Evolutionary conservation across 1,140 invertebrate genomes (phyloP).

Genomic region (Oryzaephilus surinamensis): DNA sequence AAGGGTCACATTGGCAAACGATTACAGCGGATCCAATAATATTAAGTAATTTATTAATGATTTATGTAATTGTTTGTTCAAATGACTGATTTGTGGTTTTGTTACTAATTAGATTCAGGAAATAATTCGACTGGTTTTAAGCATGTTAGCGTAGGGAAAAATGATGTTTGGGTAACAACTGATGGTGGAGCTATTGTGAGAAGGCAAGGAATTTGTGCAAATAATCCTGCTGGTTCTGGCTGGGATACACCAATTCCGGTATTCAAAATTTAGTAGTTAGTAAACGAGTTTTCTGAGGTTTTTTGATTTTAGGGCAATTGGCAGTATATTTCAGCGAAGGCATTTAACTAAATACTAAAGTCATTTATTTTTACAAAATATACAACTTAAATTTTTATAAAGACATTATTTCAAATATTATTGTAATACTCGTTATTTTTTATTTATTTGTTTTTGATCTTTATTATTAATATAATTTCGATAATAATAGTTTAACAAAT

Average conservation of each 20-base stretch:
- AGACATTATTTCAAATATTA: too few relatives aligned
- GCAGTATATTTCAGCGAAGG: conserved; percentile 23
- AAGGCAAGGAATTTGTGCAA: conserved; percentile 56
- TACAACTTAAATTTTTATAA: conserved; percentile 1
- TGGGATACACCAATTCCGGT: conserved; percentile 67
- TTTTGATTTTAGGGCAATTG: conserved; percentile 26
- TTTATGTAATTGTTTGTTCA: conserved; percentile 5
- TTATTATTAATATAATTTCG: neutral
- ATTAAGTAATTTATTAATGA: conserved; percentile 27
- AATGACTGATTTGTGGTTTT: conserved; percentile 5
- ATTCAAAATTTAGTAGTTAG: conserved; percentile 20
- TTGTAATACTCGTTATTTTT: neutral
- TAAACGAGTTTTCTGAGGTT: neutral
- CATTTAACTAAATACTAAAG: conserved; percentile 16
- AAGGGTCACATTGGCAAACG: conserved; percentile 62
- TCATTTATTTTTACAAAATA: conserved; percentile 3
- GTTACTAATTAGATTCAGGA: conserved; percentile 27
- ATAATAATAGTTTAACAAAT: too few relatives aligned
- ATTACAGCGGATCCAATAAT: conserved; percentile 46
- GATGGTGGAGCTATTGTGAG: conserved; percentile 59
- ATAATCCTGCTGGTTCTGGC: conserved; percentile 58
- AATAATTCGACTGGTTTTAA: conserved; percentile 43
- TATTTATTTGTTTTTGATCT: neutral
- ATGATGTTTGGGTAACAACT: conserved; percentile 63
- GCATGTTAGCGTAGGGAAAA: conserved; percentile 49